phyloP scores from a whole-genome alignment of 2,888 invertebrate species.

The Nipponacmea schrenckii region DNA sequence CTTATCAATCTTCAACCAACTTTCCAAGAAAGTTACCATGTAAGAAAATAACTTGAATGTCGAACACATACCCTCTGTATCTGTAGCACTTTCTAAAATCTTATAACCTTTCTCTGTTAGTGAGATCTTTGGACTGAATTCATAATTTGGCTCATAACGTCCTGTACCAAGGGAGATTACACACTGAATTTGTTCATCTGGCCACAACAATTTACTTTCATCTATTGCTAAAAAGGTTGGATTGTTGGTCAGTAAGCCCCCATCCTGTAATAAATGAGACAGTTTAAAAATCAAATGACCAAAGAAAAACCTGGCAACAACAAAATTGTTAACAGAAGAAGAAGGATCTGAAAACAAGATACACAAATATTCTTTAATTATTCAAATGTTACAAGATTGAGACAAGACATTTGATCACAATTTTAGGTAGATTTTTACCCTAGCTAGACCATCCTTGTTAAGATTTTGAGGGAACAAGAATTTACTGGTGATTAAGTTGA shows the following conservation, averaged over 20 bases:
- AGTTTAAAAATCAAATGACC: neutral
- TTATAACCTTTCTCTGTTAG: constrained; percentile 84
- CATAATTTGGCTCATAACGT: constrained; percentile 65
- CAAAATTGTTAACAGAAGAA: neutral
- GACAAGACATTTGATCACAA: no score
- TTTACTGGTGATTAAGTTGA: no score
- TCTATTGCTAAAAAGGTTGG: constrained; percentile 89
- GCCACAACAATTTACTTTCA: constrained; percentile 87
- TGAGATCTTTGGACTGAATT: constrained; percentile 65
- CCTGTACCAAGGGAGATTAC: constrained; percentile 86
- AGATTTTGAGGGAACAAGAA: no score
- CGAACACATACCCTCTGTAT: constrained; percentile 60
- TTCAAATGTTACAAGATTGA: no score
- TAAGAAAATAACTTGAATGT: no score
- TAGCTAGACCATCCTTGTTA: no score
- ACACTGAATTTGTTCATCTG: constrained; percentile 78
- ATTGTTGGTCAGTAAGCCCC: constrained; percentile 87
- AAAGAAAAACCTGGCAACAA: neutral
- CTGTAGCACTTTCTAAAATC: constrained; percentile 63
- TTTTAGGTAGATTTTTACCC: no score
- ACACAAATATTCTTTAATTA: no score
- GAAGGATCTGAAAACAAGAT: neutral
- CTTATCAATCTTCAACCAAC: no score
- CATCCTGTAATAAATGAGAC: constrained; percentile 73
- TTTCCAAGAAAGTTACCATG: no score